Evolutionary conservation across 2,888 invertebrate genomes (phyloP).

Genomic region (Acrobeloides nanus): DNA sequence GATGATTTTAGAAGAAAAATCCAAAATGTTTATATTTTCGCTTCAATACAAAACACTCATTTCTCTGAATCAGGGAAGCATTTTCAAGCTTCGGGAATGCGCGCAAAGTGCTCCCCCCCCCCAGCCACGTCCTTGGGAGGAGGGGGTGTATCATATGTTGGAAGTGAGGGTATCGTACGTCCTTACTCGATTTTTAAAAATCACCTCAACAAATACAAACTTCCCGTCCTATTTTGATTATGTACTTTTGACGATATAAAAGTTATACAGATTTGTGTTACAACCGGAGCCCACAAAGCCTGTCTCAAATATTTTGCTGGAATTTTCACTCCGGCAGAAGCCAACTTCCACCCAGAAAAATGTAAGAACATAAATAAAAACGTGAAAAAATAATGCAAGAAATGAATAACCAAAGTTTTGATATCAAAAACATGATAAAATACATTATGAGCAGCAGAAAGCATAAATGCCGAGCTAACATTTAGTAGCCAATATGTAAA

Average conservation of each 20-base stretch:
- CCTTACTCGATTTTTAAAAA: conserved; percentile 5
- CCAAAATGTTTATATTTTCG: no score
- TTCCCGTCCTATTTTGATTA: conserved; percentile 44
- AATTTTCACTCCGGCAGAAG: conserved; percentile 2
- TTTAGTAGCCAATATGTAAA: conserved; percentile 30
- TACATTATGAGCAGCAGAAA: conserved; percentile 50
- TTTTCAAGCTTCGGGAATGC: no score
- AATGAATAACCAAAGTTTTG: conserved; percentile 38
- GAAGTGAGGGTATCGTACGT: no score
- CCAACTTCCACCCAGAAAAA: no score
- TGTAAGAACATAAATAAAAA: conserved; percentile 28
- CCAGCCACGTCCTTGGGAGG: no score
- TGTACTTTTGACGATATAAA: conserved; percentile 35
- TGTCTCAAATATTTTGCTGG: background rate
- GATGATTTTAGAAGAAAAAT: no score
- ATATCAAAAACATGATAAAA: conserved; percentile 46
- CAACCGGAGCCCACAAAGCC: conserved; percentile 27
- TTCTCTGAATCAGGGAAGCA: no score
- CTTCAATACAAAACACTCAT: no score
- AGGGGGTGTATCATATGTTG: no score
- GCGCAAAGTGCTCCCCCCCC: no score
- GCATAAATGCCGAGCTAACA: conserved; percentile 38
- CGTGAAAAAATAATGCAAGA: conserved; percentile 38
- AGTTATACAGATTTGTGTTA: conserved; percentile 31
- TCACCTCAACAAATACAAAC: conserved; percentile 41